Evolutionary conservation across 2,113 vertebrate species (phyloP).

Genomic region (Thunnus thynnus): DNA sequence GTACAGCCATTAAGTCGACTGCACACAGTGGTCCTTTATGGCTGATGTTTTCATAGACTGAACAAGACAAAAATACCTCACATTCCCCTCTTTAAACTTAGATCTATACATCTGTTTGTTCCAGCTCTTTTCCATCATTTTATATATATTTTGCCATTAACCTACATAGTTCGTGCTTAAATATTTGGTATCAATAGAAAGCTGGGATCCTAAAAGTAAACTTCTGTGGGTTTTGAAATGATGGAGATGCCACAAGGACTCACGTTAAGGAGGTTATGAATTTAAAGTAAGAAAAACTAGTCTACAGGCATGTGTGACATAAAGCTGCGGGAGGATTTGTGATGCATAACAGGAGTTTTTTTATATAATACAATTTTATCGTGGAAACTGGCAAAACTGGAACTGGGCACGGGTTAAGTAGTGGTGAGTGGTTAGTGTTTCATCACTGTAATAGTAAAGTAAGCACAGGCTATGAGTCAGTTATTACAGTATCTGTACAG

Average conservation of each 20-base stretch:
- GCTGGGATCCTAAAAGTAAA: background rate
- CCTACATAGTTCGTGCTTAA: no score
- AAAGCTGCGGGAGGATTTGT: background rate
- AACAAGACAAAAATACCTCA: constrained; percentile 24
- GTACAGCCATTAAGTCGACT: constrained; percentile 16
- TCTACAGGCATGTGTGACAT: background rate
- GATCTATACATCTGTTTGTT: background rate
- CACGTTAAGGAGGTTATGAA: background rate
- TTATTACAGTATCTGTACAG: background rate
- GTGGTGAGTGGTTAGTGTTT: constrained; percentile 36
- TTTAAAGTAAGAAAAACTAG: no score
- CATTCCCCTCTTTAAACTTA: background rate
- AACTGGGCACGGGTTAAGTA: constrained; percentile 3
- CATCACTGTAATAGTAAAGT: constrained; percentile 31
- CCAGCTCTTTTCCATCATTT: no score
- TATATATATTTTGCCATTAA: no score
- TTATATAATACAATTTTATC: constrained; percentile 48
- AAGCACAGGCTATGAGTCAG: constrained; percentile 10
- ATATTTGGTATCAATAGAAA: background rate
- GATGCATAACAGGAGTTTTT: constrained; percentile 28
- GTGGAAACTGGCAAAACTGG: constrained; percentile 21
- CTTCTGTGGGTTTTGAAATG: background rate
- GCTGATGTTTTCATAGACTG: constrained; percentile 22
- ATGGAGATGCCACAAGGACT: background rate
- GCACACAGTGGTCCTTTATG: constrained; percentile 70